Conservation (phyloP, 2,797 vertebrate genomes). For the Miichthys miiuy region DNA sequence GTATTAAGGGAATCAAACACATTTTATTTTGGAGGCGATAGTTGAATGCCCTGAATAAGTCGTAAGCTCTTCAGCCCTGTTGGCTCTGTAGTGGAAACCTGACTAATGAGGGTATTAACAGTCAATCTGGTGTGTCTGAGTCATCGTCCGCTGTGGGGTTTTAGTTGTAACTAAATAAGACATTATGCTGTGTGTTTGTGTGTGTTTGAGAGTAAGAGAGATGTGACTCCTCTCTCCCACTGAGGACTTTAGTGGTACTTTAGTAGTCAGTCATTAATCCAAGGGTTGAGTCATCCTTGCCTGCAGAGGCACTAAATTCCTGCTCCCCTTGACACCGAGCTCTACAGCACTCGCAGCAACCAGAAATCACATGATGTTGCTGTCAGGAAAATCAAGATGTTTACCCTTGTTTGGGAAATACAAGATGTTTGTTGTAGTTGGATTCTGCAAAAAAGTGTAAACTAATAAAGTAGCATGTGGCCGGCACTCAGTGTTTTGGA, state of each 20-base stretch:
- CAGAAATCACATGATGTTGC: constrained; percentile 53
- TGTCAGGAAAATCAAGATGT: constrained; percentile 40
- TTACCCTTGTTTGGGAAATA: constrained; percentile 53
- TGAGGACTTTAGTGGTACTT: constrained; percentile 75
- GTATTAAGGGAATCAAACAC: constrained; percentile 47
- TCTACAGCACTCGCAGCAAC: constrained; percentile 52
- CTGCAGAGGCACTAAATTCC: constrained; percentile 76
- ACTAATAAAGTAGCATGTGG: constrained; percentile 24
- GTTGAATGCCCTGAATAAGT: constrained; percentile 47
- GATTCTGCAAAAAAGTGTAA: constrained; percentile 7
- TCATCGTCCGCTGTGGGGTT: constrained; percentile 61
- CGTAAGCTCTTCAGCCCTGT: constrained; percentile 47
- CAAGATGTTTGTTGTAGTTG: constrained; percentile 26
- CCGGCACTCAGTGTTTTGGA: neutral
- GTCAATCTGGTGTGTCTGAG: constrained; percentile 66
- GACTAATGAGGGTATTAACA: constrained; percentile 73
- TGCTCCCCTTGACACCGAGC: constrained; percentile 61
- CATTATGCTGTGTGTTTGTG: constrained; percentile 52
- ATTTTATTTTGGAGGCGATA: constrained; percentile 47
- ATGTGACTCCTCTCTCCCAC: constrained; percentile 69
- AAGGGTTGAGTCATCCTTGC: constrained; percentile 77
- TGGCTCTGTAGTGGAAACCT: constrained; percentile 65
- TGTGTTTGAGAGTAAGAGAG: constrained; percentile 39
- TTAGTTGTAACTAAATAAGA: constrained; percentile 71
- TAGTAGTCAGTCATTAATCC: constrained; percentile 77